Evolutionary conservation across 1,140 invertebrate species (phyloP).

Genomic region (Metaphire vulgaris): DNA sequence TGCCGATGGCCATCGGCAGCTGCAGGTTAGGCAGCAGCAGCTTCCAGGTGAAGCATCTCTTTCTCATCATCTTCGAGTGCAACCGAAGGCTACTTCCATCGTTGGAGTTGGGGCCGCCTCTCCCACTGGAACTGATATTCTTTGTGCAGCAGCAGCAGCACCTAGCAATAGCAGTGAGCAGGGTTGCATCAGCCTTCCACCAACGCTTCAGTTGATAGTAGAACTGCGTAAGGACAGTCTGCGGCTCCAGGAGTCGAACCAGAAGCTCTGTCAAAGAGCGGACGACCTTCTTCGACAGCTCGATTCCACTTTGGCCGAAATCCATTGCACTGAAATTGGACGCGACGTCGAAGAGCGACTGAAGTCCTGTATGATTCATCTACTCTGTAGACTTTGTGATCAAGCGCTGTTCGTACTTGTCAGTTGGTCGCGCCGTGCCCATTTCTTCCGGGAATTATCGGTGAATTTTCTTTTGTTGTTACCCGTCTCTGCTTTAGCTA

Average conservation of each 20-base stretch:
- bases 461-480: no score
- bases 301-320: not conserved
- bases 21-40: no score
- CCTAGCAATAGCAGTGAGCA: no score
- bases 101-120: not conserved
- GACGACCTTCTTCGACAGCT: conserved; percentile 23
- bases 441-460: conserved; percentile 99
- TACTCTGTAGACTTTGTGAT: conserved; percentile 97
- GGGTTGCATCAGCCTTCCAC: not conserved
- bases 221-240: not conserved
- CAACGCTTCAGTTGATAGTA: not conserved
- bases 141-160: no score
- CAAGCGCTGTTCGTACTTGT: conserved; percentile 97
- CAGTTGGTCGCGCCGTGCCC: conserved; percentile 93
- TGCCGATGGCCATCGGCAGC: no score
- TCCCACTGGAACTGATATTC: not conserved
- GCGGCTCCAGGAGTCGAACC: conserved; percentile 43
- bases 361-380: not conserved
- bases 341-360: not conserved
- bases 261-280: conserved; percentile 45
- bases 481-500: no score
- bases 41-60: no score
- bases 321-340: not conserved
- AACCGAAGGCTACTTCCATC: not conserved
- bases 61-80: no score